A percentile compares a stretch with the other conserved stretches of the same genome.
These are phyloP conservation scores for Pheosia gnoma DNA, from an alignment of 2,888 invertebrate genomes.

Conservation along the genomic window DNA sequence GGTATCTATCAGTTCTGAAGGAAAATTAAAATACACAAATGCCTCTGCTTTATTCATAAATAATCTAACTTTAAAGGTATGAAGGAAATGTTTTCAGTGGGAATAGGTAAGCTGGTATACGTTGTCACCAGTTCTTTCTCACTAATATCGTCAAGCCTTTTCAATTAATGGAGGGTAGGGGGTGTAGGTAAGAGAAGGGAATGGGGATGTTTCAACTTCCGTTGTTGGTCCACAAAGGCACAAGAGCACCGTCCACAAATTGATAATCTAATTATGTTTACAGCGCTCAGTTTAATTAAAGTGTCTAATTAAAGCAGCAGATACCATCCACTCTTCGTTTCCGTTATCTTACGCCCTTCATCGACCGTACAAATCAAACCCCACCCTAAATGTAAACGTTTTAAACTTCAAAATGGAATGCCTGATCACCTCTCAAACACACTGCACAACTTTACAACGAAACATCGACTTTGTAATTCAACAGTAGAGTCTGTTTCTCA, in stretches of 20 bases:
- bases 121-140: too few species aligned
- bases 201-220: background rate
- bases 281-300: conserved; percentile 74
- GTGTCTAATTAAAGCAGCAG: conserved; percentile 71
- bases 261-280: conserved; percentile 74
- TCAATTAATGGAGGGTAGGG: background rate
- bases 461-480: conserved; percentile 14
- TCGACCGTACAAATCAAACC: conserved; percentile 16
- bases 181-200: background rate
- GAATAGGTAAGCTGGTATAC: too few species aligned
- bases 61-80: too few species aligned
- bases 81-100: too few species aligned
- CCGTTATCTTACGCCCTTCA: conserved; percentile 68
- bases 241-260: conserved; percentile 13
- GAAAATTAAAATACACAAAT: background rate
- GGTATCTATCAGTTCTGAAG: background rate
- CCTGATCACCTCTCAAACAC: conserved; percentile 9
- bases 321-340: conserved; percentile 59
- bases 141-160: too few species aligned
- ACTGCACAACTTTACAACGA: background rate
- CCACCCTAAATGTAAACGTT: conserved; percentile 9
- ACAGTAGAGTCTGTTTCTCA: conserved; percentile 13
- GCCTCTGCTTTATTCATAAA: too few species aligned
- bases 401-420: conserved; percentile 31
- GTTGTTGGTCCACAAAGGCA: background rate